These are phyloP conservation scores for Lipophrys pholis DNA, from an alignment of 2,113 vertebrate species.

Conservation along the genomic window DNA sequence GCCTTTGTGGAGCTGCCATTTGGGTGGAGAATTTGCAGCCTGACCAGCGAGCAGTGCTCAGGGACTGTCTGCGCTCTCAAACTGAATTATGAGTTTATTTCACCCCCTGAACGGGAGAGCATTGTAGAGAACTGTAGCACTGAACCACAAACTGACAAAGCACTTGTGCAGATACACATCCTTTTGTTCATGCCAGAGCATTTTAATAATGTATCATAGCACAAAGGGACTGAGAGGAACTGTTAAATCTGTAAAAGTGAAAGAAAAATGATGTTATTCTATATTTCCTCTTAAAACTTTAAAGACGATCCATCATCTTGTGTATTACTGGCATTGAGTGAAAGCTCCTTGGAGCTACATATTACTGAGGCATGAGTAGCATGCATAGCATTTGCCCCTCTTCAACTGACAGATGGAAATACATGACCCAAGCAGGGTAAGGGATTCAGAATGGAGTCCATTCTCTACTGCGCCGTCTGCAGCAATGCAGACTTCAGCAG, in stretches of 20 bases:
- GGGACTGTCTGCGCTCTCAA: slow-evolving; percentile 17
- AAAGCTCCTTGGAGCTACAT: slow-evolving; percentile 11
- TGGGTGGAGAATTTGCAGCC: slow-evolving; percentile 42
- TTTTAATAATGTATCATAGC: neutral
- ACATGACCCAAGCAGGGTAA: slow-evolving; percentile 25
- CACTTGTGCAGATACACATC: slow-evolving; percentile 5
- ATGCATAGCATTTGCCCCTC: slow-evolving; percentile 15
- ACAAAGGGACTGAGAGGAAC: neutral
- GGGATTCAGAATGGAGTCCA: slow-evolving; percentile 3
- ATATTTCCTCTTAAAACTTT: neutral
- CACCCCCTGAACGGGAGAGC: slow-evolving; percentile 12
- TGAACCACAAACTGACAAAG: neutral
- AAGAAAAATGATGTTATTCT: neutral
- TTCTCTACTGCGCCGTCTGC: neutral
- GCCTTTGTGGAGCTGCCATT: slow-evolving; percentile 39
- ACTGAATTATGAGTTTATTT: slow-evolving; percentile 30
- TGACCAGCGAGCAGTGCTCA: slow-evolving; percentile 3
- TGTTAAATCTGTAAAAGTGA: neutral
- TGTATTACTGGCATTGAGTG: slow-evolving; percentile 15
- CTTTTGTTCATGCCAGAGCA: slow-evolving; percentile 8
- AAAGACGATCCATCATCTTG: too few relatives aligned
- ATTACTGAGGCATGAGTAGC: slow-evolving; percentile 31
- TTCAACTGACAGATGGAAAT: slow-evolving; percentile 40
- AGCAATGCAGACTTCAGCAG: too few relatives aligned
- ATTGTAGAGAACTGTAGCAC: neutral